Evolutionary conservation across 2,797 vertebrate species (phyloP).

Genomic region (Podargus strigoides): DNA sequence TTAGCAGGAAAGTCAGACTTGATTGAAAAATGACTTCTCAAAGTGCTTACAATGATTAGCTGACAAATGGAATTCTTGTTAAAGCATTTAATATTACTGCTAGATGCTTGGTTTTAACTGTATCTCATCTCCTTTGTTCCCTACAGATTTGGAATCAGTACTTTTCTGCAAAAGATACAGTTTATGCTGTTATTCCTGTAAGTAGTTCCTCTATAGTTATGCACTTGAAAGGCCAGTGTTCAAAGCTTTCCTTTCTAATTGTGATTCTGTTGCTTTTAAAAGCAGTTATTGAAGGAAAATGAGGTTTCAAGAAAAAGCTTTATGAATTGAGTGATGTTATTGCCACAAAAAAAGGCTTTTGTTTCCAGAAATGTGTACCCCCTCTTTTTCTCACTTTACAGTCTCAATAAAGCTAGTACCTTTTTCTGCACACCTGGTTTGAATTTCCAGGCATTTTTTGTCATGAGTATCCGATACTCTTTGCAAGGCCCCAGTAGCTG

Average conservation of each 20-base stretch:
- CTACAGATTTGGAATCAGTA: slow-evolving; percentile 92
- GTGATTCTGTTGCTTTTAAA: background rate
- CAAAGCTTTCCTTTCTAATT: background rate
- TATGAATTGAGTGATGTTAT: background rate
- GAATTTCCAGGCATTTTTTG: background rate
- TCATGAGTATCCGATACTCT: background rate
- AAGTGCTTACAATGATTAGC: background rate
- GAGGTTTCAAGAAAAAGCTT: background rate
- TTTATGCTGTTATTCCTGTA: slow-evolving; percentile 93
- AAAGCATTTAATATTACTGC: background rate
- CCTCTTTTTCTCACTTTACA: background rate
- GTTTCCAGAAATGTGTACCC: background rate
- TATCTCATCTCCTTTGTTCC: slow-evolving; percentile 10
- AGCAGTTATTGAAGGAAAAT: background rate
- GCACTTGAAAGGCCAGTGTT: background rate
- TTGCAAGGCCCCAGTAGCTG: background rate
- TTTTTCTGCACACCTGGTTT: background rate
- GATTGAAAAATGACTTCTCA: background rate
- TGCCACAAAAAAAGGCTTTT: background rate
- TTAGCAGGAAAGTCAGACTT: background rate
- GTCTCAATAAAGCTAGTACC: background rate
- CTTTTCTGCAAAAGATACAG: slow-evolving; percentile 86
- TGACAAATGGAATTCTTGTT: background rate
- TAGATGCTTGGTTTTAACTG: background rate
- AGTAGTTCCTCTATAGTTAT: slow-evolving; percentile 63